Evolutionary conservation across 2,797 vertebrate genomes (phyloP), one percentile per base, ranked within the genome.

Genomic region (Ctenopoma multispine): DNA sequence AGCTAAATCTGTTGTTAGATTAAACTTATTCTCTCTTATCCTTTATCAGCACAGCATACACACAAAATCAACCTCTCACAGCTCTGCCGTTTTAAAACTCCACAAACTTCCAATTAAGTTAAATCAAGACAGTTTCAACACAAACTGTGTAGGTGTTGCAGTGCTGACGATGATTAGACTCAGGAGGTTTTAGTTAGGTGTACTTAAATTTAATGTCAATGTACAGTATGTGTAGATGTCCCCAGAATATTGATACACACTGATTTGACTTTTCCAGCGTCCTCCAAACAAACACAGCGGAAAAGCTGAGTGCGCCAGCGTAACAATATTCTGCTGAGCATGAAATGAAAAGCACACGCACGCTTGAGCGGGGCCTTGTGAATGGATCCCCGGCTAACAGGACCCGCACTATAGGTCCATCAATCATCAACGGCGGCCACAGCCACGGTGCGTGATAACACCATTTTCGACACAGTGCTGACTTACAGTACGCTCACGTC

Each of bases 261-360:
- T 41, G 0, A 14, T 46, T 46, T 46, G 43, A 46, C 41, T 44
- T 44, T 36, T n/a, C 9, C 12, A 20, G 5, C 36, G 12, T 46
- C 7, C 15, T 48, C 21, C 6, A 44, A 44, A 20, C 6, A 44
- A n/a, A 20, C 31, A 41, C 18, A 48, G 31, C 1, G 20, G 14
- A n/a, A 23, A 23, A 27, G 8, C 13, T 43, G 63, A 51, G 18
- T 3, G 46, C 7, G 31, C 63, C 27, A 29, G 27, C 27, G 38
- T 44, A 53, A 44, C 44, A 29, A n/a, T 48, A 15, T 54, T 38
- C 77, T 41, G 27, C 50, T 60, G 49, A 56, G 27, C 23, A n/a
- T 56, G 14, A 60, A 59, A 67, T 34, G 20, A 61, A 49, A 74
- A 58, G 47, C 48, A 46, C n/a, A 62, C n/a, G 14, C 31, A 23